These are phyloP conservation scores for Podilymbus podiceps DNA, from an alignment of 2,113 vertebrate genomes.

Conservation along the genomic window DNA sequence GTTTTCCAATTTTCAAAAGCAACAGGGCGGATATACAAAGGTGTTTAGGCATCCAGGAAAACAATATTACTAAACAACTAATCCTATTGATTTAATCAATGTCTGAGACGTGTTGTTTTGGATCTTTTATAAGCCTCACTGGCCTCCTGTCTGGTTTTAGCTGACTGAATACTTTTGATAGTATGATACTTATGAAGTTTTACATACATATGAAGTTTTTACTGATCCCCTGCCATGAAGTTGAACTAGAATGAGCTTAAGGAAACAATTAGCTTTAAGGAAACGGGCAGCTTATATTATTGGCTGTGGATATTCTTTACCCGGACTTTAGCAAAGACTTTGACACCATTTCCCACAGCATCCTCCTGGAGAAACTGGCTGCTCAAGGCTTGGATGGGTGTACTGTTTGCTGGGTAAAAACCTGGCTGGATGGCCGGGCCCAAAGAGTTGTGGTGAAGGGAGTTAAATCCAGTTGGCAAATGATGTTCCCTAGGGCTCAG, in stretches of 20 bases:
- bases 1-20: neutral
- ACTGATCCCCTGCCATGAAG: neutral
- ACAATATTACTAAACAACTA: neutral
- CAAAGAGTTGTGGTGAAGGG: too few species aligned
- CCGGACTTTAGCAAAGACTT: too few species aligned
- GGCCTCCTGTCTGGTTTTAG: neutral
- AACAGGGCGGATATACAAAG: rapidly evolving
- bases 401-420: too few species aligned
- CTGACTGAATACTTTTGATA: neutral
- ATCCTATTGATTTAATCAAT: neutral
- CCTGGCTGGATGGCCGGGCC: too few species aligned
- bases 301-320: too few species aligned
- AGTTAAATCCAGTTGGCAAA: too few species aligned
- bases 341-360: too few species aligned
- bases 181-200: neutral
- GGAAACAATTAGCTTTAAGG: neutral
- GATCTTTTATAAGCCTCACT: neutral
- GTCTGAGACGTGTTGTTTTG: neutral
- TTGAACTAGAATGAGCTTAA: neutral
- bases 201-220: neutral
- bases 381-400: too few species aligned
- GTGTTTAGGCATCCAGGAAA: neutral
- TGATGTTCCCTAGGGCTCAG: too few species aligned
- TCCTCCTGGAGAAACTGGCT: too few species aligned
- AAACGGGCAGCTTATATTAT: neutral